Percentiles rank a stretch among this genome's conserved stretches.
phyloP scores from a whole-genome alignment of 2,797 vertebrate species.

The Alcedo atthis region DNA sequence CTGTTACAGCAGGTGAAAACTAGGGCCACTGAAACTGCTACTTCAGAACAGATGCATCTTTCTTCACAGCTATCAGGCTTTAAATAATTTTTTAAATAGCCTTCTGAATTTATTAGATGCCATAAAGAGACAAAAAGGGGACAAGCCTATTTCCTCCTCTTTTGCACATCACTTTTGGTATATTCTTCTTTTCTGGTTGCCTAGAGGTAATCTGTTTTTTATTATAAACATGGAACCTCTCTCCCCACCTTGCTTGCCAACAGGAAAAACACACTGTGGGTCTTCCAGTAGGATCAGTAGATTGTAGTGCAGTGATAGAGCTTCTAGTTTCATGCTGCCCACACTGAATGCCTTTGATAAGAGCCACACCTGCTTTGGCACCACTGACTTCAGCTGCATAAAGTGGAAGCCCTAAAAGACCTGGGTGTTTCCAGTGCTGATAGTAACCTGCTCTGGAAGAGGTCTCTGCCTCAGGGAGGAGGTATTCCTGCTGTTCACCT shows the following conservation, averaged over 20 bases:
- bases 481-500: background rate
- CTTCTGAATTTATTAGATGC: background rate
- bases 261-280: slow-evolving; percentile 26
- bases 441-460: background rate
- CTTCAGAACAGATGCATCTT: background rate
- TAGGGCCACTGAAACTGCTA: background rate
- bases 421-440: accelerated
- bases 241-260: background rate
- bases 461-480: background rate
- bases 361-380: slow-evolving; percentile 41
- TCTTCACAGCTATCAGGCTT: background rate
- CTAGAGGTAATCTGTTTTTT: slow-evolving; percentile 1
- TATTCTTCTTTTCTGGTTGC: background rate
- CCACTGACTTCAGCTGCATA: background rate
- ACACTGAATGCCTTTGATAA: slow-evolving; percentile 11
- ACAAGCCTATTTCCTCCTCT: background rate
- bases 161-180: background rate
- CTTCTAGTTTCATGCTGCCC: slow-evolving; percentile 15
- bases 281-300: slow-evolving; percentile 10
- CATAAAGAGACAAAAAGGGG: background rate
- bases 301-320: background rate
- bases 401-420: background rate
- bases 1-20: slow-evolving; percentile 3
- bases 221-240: background rate
- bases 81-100: background rate